These are phyloP conservation scores for Tragelaphus eurycerus DNA, from an alignment of 2,797 vertebrate species.

Conservation along the genomic window DNA sequence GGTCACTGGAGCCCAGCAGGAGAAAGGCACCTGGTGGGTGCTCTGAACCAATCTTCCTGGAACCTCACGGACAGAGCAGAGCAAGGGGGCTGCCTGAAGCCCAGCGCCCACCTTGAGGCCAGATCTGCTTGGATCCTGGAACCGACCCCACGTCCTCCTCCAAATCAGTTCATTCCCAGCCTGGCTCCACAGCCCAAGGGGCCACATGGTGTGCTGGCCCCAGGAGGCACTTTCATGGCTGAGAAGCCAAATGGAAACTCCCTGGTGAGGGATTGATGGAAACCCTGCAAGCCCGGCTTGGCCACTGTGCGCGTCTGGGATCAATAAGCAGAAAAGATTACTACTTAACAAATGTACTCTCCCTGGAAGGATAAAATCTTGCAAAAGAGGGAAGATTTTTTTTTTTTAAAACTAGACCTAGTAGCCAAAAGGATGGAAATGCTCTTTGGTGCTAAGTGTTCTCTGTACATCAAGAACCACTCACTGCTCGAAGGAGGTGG, in stretches of 20 bases:
- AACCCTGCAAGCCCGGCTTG: rapidly evolving
- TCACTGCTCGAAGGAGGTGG: rapidly evolving
- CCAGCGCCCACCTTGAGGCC: background rate
- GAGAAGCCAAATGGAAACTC: background rate
- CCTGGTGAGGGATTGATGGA: rapidly evolving
- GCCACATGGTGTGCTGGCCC: background rate
- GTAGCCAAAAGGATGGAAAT: background rate
- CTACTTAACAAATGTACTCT: background rate
- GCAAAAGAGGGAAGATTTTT: background rate
- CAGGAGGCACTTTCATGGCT: rapidly evolving
- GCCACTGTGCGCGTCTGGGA: rapidly evolving
- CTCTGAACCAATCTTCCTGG: no score
- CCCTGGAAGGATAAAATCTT: background rate
- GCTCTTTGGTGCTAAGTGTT: background rate
- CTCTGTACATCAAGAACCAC: rapidly evolving
- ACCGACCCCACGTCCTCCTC: background rate
- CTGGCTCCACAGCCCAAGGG: background rate
- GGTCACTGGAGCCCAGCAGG: background rate
- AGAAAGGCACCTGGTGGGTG: background rate
- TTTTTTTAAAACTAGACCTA: background rate
- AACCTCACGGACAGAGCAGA: background rate
- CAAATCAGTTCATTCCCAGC: background rate
- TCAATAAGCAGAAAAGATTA: background rate
- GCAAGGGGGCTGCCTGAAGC: background rate
- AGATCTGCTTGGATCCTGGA: background rate